Evolutionary conservation across 1,140 invertebrate genomes (phyloP).

Genomic region (Drosophila kanapiae): DNA sequence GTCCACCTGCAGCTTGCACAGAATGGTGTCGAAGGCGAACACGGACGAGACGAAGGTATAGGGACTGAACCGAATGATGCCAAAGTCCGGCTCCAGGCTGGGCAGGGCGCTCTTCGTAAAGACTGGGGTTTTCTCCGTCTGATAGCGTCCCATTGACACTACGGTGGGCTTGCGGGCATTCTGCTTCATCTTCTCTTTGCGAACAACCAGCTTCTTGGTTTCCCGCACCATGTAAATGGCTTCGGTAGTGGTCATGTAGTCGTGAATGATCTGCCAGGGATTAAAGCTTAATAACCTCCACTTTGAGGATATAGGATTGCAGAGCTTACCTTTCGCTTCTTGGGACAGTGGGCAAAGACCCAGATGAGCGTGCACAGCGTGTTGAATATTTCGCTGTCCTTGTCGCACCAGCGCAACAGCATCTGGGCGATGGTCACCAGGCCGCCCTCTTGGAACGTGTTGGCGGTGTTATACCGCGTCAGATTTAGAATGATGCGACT

Average conservation of each 20-base stretch:
- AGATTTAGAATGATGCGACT: conserved; percentile 84
- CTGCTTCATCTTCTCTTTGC: conserved; percentile 84
- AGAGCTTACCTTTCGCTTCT: conserved; percentile 85
- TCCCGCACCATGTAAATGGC: conserved; percentile 82
- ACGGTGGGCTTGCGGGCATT: conserved; percentile 71
- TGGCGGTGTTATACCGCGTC: conserved; percentile 79
- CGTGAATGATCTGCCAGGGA: conserved; percentile 68
- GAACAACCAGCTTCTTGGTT: conserved; percentile 80
- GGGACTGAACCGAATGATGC: conserved; percentile 71
- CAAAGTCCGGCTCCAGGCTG: conserved; percentile 79
- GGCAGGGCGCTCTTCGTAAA: conserved; percentile 66
- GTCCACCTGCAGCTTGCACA: conserved; percentile 72
- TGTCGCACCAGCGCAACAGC: conserved; percentile 88
- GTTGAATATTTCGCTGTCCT: conserved; percentile 87
- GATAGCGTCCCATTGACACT: conserved; percentile 30
- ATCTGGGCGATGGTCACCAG: conserved; percentile 85
- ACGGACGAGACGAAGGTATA: conserved; percentile 84
- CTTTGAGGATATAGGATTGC: background rate
- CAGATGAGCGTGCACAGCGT: conserved; percentile 88
- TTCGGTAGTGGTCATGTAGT: conserved; percentile 80
- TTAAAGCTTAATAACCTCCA: background rate
- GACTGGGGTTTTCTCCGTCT: conserved; percentile 23
- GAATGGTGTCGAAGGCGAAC: conserved; percentile 81
- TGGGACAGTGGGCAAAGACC: conserved; percentile 88
- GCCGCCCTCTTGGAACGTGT: conserved; percentile 78